These are phyloP conservation scores for Oreochromis niloticus DNA, from an alignment of 2,113 vertebrate genomes.

Conservation along the genomic window DNA sequence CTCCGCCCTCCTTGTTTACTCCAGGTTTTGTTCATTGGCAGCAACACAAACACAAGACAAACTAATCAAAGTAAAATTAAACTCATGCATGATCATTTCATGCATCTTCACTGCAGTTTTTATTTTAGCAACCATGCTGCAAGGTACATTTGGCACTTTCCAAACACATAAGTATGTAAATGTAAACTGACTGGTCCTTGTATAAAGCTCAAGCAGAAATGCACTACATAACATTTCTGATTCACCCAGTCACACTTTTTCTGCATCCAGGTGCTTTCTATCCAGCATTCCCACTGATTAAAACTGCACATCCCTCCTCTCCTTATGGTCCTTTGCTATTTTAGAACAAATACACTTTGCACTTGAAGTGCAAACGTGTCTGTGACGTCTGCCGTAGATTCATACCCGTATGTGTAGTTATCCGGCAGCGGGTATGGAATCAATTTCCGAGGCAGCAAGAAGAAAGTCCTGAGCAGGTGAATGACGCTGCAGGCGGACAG, in stretches of 20 bases:
- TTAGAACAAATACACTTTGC: background rate
- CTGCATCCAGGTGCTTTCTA: background rate
- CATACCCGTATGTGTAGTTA: conserved; percentile 82
- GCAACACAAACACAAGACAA: background rate
- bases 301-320: rapidly evolving
- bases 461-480: conserved; percentile 82
- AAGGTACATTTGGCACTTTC: background rate
- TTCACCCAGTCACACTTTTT: background rate
- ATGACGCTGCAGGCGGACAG: conserved; percentile 75
- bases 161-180: background rate
- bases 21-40: background rate
- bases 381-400: background rate
- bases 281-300: background rate
- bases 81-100: background rate
- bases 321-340: background rate
- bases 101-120: background rate
- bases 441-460: conserved; percentile 78
- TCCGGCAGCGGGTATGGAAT: conserved; percentile 84
- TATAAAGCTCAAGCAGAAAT: background rate
- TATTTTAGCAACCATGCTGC: background rate
- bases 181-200: background rate
- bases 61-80: background rate
- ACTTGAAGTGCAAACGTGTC: background rate
- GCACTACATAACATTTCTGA: background rate
- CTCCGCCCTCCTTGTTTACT: background rate